Evolutionary conservation across 2,113 vertebrate species (phyloP).

Genomic region (Aramus guarauna): DNA sequence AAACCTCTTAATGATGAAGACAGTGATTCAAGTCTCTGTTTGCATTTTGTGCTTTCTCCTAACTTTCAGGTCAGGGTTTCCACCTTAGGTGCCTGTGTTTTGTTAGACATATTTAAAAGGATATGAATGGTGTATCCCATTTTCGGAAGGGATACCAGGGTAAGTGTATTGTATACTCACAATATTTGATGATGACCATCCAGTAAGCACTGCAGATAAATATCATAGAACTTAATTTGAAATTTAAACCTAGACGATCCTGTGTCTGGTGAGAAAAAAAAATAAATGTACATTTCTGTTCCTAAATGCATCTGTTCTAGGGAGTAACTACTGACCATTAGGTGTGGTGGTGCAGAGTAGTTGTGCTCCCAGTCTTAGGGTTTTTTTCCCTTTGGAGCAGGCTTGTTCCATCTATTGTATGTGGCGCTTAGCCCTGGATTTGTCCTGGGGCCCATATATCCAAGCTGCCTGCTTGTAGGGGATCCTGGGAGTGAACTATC

Average conservation of each 20-base stretch:
- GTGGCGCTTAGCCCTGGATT: neutral
- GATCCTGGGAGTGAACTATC: neutral
- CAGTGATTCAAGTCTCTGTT: neutral
- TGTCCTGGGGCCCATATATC: neutral
- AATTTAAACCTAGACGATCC: neutral
- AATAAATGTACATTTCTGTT: neutral
- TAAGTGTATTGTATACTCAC: neutral
- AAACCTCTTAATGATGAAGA: neutral
- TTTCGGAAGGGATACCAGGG: neutral
- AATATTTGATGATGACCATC: neutral
- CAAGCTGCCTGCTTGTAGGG: neutral
- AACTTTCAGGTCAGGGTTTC: neutral
- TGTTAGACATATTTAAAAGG: neutral
- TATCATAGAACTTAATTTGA: neutral
- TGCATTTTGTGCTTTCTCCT: neutral
- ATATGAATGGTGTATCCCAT: rapidly evolving
- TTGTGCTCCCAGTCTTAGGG: neutral
- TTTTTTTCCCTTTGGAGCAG: neutral
- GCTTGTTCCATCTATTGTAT: neutral
- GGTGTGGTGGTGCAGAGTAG: neutral
- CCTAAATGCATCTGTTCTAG: neutral
- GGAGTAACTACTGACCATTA: neutral
- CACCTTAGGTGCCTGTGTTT: neutral
- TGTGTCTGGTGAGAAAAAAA: neutral
- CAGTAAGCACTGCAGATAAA: neutral